Percentiles rank a stretch among this genome's conserved stretches.
Conservation (phyloP, 1,140 invertebrate species). For the Polypedilum pembai region DNA sequence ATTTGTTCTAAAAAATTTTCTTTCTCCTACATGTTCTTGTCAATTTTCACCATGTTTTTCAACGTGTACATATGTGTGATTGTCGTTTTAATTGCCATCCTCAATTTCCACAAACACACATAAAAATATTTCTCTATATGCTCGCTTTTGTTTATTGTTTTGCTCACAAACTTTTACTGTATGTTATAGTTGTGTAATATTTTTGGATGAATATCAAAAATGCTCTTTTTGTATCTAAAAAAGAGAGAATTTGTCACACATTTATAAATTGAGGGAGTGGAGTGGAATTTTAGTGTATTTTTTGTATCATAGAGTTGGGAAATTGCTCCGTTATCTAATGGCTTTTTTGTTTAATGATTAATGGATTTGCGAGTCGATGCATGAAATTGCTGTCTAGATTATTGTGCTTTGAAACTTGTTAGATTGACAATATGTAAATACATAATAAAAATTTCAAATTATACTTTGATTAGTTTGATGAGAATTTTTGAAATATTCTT, state of each 20-base stretch:
- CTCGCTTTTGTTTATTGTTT: neutral
- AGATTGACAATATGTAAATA: too few relatives aligned
- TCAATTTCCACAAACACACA: neutral
- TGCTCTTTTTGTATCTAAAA: neutral
- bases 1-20: neutral
- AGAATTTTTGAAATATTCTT: too few relatives aligned
- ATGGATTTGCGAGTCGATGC: too few relatives aligned
- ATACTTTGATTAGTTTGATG: too few relatives aligned
- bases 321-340: too few relatives aligned
- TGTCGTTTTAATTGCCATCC: conserved; percentile 12
- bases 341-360: too few relatives aligned
- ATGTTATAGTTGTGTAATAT: neutral
- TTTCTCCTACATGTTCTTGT: neutral
- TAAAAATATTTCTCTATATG: neutral
- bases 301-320: too few relatives aligned
- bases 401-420: too few relatives aligned
- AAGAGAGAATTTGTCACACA: neutral
- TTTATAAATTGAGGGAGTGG: neutral
- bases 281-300: too few relatives aligned
- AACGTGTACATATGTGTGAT: neutral
- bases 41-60: neutral
- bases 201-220: neutral
- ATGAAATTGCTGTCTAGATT: too few relatives aligned
- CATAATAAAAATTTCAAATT: too few relatives aligned
- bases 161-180: neutral